Evolutionary conservation across 2,113 vertebrate species (phyloP), one percentile per base, ranked within the genome.

Genomic region (Malurus melanocephalus): DNA sequence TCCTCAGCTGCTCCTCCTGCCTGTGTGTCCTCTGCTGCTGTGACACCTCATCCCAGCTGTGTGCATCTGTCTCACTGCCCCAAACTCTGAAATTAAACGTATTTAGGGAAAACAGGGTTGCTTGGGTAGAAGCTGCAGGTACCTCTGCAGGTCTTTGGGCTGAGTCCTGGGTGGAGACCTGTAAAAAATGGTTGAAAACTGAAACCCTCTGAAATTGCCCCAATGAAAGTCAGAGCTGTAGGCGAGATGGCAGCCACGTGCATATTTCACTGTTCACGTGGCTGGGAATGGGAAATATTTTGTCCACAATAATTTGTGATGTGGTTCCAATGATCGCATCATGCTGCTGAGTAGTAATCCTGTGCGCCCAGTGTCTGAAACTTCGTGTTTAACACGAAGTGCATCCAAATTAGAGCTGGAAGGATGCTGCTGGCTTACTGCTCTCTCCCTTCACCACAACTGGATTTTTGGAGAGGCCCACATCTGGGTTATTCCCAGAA

Each of bases 211-310:
- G 57, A 43, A 55, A 48, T 42, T 12, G 11, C 19, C 42, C 42
- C n/a, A 20, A 1, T 33, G 32, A 21, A 56, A 85, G 60, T 30
- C 60, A 60, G 51, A 51, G 17, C 42, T 65, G 51, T 30, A 27
- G 60, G 69, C 77, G 28, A 0, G 5, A 48, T 53, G 0, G 0
- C 11, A 3, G 60, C 65, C 53, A 6, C 0, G 0, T 27, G 33
- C 3, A 1, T 1, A 1, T 71, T 77, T 62, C 45, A 7, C 32
- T 4, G 2, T 21, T 81, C 60, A 42, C 11, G n/a, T n/a, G n/a
- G n/a, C n/a, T n/a, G n/a, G n/a, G n/a, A n/a, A 27, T 5, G 16
- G 86, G 38, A 40, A 51, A 10, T 35, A 27, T 30, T 84, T 83
- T 43, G 52, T 20, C 46, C 35, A n/a, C 53, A n/a, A 0, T 13